Evolutionary conservation across 2,888 invertebrate species (phyloP).

Genomic region (Cephonodes hylas): DNA sequence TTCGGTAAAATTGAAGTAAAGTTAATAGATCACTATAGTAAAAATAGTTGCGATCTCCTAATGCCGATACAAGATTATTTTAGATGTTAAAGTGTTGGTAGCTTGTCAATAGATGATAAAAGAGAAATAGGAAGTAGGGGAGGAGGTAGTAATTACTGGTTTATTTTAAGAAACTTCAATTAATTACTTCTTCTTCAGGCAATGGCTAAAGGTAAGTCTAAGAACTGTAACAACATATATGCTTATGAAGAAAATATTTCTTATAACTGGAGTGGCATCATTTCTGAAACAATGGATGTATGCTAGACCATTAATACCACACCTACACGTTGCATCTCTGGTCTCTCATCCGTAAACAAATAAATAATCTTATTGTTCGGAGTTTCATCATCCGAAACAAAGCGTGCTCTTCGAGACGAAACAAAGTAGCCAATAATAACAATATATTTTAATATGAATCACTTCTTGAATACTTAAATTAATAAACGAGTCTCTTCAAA

Average conservation of each 20-base stretch:
- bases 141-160: too few relatives aligned
- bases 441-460: not conserved
- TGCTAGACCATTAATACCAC: slow-evolving; percentile 20
- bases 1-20: too few relatives aligned
- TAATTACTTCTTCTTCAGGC: too few relatives aligned
- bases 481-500: not conserved
- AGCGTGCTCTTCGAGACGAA: slow-evolving; percentile 41
- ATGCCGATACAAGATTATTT: too few relatives aligned
- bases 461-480: not conserved
- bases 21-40: too few relatives aligned
- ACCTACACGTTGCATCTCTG: slow-evolving; percentile 32
- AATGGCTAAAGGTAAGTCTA: too few relatives aligned
- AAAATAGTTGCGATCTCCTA: too few relatives aligned
- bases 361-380: slow-evolving; percentile 62
- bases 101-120: too few relatives aligned
- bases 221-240: too few relatives aligned
- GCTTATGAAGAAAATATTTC: not conserved
- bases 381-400: slow-evolving; percentile 56
- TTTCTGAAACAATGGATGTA: not conserved
- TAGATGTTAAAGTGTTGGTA: too few relatives aligned
- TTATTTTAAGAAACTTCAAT: too few relatives aligned
- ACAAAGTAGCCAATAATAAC: slow-evolving; percentile 32
- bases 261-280: not conserved
- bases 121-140: too few relatives aligned
- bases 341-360: slow-evolving; percentile 54